Conservation (phyloP, 2,113 vertebrate genomes). For the Rhizomys pruinosus region DNA sequence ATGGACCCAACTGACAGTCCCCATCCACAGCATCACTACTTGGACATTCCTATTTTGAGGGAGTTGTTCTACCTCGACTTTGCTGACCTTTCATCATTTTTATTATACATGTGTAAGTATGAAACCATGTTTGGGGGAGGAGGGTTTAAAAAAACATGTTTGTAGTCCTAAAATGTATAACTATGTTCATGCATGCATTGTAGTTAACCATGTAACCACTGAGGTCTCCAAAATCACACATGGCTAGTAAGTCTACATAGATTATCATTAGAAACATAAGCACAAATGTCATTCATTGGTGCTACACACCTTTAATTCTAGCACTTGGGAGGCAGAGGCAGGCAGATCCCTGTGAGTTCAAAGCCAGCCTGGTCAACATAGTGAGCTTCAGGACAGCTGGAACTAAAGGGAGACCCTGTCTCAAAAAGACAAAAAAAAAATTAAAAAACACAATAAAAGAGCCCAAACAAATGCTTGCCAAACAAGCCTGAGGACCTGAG, state of each 20-base stretch:
- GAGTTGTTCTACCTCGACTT: not conserved
- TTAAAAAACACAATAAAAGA: not conserved
- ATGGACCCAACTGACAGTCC: not conserved
- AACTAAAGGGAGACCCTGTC: too few species aligned
- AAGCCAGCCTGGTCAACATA: too few species aligned
- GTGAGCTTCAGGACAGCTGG: too few species aligned
- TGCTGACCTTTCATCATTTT: slow-evolving; percentile 3
- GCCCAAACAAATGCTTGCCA: not conserved
- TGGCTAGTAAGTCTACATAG: not conserved
- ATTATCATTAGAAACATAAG: slow-evolving; percentile 9
- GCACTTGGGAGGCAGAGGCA: too few species aligned
- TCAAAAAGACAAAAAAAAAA: too few species aligned
- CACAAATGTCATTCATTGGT: too few species aligned
- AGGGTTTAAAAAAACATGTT: not conserved
- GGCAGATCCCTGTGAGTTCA: too few species aligned
- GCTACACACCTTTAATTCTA: too few species aligned
- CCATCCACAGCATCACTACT: not conserved
- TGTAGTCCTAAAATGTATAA: slow-evolving; percentile 21
- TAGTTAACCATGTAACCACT: not conserved
- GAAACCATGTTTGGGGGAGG: not conserved
- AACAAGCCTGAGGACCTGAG: not conserved
- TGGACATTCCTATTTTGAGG: not conserved
- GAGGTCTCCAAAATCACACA: slow-evolving; percentile 29
- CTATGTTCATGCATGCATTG: not conserved
- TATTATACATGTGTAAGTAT: not conserved